Evolutionary conservation across 2,888 invertebrate species (phyloP), one percentile per base, ranked within the genome.

Genomic region (Pimpla rufipes): DNA sequence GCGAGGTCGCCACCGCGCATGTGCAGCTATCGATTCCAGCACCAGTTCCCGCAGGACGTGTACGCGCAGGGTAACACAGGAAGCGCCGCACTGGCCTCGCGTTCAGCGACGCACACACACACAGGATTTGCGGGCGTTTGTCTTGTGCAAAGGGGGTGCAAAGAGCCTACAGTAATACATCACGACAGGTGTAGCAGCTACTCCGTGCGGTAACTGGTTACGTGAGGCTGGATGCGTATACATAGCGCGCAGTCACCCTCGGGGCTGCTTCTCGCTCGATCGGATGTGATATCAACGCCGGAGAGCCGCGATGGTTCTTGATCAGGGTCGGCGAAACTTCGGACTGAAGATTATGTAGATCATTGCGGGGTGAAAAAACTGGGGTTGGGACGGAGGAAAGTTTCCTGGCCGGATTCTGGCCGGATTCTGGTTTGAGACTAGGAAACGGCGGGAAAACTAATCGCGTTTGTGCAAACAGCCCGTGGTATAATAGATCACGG

Each of bases 11-110:
- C 57, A 76, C 77, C 85, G 92, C 92, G 92, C 92, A 92, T 92
- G 92, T 92, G 92, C 92, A 88, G 87, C 89, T 92, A 93, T 93
- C 91, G 93, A 93, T 93, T 92, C 91, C 86, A 76, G 79, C 85
- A 84, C 85, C 55, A 79, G 82, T 87, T 87, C 87, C 85, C 87
- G 85, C 86, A 89, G 87, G 88, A 89, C 85, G 86, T 89, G 88
- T 79, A 73, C 77, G 74, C 83, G 74, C 83, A 89, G 79, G 84
- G 76, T 82, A 84, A 80, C 77, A 86, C 78, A 85, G 85, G 74
- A 85, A 84, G 81, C 78, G 76, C 79, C 21, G 66, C 50, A 47
- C 57, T 23, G n/a, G n/a, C 57, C 57, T n/a, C 50, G 16, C 47
- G 23, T 40, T 45, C 52, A 37, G 52, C 55, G 35, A 66, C 37